These are phyloP conservation scores for Cantharis nigra DNA, from an alignment of 2,888 invertebrate genomes.

Conservation along the genomic window DNA sequence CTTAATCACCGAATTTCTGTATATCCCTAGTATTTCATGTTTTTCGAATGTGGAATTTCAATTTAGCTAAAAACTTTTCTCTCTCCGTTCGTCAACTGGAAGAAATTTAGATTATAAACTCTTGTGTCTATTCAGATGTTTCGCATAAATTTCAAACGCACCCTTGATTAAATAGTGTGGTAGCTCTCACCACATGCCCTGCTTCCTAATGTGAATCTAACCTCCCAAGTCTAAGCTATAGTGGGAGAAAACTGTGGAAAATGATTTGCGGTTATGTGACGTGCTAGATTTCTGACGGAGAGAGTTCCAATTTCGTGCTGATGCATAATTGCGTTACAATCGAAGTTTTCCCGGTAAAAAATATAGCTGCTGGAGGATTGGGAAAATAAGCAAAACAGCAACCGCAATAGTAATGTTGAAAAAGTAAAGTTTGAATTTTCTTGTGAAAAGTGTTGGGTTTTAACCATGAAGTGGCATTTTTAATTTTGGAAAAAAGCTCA, in stretches of 20 bases:
- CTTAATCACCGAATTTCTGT: neutral
- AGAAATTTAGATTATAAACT: neutral
- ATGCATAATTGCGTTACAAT: neutral
- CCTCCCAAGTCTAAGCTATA: neutral
- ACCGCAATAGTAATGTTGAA: neutral
- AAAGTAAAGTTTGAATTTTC: neutral
- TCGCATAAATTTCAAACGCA: neutral
- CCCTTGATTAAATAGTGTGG: neutral
- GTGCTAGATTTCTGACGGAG: neutral
- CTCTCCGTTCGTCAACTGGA: neutral
- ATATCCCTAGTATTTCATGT: neutral
- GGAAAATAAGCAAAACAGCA: neutral
- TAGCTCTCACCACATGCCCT: neutral
- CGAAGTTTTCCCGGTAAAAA: neutral
- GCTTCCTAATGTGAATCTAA: neutral
- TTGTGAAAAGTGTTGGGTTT: neutral
- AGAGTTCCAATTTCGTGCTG: neutral
- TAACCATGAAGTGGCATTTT: neutral
- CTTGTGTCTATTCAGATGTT: neutral
- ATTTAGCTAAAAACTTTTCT: neutral
- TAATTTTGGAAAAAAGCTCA: conserved; percentile 20
- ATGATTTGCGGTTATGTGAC: neutral
- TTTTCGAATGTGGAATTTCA: neutral
- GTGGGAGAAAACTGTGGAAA: neutral
- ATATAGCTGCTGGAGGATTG: neutral